Evolutionary conservation across 2,888 invertebrate species (phyloP), one percentile per base, ranked within the genome.

Genomic region (Neuroscelio doddi): DNA sequence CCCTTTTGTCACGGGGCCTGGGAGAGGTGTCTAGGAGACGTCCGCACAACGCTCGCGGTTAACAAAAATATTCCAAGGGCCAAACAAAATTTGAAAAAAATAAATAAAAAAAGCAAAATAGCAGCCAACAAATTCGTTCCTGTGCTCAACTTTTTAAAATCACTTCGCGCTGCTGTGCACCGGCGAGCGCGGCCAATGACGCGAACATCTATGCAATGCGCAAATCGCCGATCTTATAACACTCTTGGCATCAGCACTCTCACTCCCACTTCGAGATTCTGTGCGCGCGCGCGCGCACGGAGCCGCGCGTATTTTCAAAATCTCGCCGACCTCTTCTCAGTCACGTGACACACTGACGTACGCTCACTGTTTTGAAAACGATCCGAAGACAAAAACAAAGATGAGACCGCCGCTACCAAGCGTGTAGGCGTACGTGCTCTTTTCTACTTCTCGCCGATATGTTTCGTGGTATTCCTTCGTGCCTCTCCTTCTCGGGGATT

Each of bases 1-100:
- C 77, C 78, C 81, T 77, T 74, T 77, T 76, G 67, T 63, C 72
- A 69, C 66, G 71, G 71, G 72, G 65, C 76, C 64, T 75, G 61
- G 64, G 72, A 49, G n/a, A 52, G 57, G 47, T 16, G 41, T 44
- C 27, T 32, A 10, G 34, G 42, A 53, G 36, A 41, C 24, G 10
- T 30, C 5, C 8, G 8, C 8, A 5, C 8, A 45, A 52, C 14
- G 15, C 10, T 32, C 36, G 7, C 36, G 14, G 4, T 12, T 36
- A n/a, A 2, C 15, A 2, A 14, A n/a, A 36, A n/a, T 36, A 32
- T 32, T 12, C n/a, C n/a, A 8, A 27, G 27, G 5, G 27, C 27
- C 8, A 27, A 8, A 27, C 8, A 27, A 27, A 8, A 7, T 8
- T n/a, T n/a, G n/a, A 26, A 26, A 4, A 8, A 26, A 26, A 26